Percentiles rank a stretch among this genome's conserved stretches.
phyloP scores from a whole-genome alignment of 1,140 invertebrate species.

The Drosophila saltans region DNA sequence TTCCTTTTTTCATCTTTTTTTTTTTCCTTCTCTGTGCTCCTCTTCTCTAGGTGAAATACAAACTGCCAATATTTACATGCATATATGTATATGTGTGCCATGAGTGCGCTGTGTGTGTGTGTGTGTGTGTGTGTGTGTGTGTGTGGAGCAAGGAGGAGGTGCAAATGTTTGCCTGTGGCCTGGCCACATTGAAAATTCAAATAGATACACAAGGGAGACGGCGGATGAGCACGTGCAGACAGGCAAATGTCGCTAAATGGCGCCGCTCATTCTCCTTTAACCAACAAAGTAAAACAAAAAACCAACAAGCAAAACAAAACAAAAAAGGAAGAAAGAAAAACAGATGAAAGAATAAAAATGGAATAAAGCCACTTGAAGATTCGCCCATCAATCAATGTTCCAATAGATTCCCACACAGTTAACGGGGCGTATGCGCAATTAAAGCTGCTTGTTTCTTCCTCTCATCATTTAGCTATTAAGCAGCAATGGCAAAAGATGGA shows the following conservation, averaged over 20 bases:
- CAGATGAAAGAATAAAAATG: slow-evolving; percentile 10
- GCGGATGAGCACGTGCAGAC: slow-evolving; percentile 44
- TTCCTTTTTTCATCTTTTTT: slow-evolving; percentile 16
- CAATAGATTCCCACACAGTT: slow-evolving; percentile 45
- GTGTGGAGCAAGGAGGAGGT: neutral
- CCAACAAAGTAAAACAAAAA: neutral
- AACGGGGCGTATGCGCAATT: slow-evolving; percentile 65
- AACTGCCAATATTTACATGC: slow-evolving; percentile 54
- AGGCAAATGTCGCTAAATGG: slow-evolving; percentile 39
- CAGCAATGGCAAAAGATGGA: neutral
- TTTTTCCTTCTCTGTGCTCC: neutral
- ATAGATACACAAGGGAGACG: slow-evolving; percentile 35
- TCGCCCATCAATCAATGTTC: slow-evolving; percentile 58
- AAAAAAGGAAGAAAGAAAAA: neutral
- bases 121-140: neutral
- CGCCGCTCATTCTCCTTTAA: slow-evolving; percentile 36
- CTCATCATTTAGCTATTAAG: slow-evolving; percentile 15
- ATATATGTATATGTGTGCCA: neutral
- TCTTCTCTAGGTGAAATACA: slow-evolving; percentile 43
- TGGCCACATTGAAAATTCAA: slow-evolving; percentile 55
- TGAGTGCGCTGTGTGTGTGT: neutral
- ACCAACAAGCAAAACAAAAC: neutral
- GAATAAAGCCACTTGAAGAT: slow-evolving; percentile 21
- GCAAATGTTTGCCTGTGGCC: slow-evolving; percentile 36
- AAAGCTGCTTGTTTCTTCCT: slow-evolving; percentile 41